Percentiles rank a stretch among this genome's conserved stretches.
Conservation (phyloP, 2,888 invertebrate species). For the Cephus sareptanus region DNA sequence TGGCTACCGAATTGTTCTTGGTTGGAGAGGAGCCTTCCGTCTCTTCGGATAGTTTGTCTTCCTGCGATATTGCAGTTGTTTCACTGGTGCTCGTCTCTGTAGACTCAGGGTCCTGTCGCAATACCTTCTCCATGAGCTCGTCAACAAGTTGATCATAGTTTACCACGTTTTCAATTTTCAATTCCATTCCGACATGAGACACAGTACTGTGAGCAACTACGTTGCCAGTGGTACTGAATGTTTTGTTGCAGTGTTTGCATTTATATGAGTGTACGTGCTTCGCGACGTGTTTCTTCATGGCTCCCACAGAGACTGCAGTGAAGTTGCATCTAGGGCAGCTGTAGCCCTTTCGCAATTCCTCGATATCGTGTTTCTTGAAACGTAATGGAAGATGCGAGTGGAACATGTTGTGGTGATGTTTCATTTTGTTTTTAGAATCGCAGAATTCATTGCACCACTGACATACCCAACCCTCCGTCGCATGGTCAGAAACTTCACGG, state of each 20-base stretch:
- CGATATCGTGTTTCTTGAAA: conserved; percentile 38
- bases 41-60: conserved; percentile 2
- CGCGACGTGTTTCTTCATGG: conserved; percentile 63
- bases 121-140: conserved; percentile 38
- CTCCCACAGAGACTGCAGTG: conserved; percentile 44
- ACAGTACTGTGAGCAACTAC: conserved; percentile 52
- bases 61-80: too few species aligned
- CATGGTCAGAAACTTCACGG: conserved; percentile 32
- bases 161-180: conserved; percentile 45
- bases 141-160: conserved; percentile 41
- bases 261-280: conserved; percentile 64
- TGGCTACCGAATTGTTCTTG: conserved; percentile 51
- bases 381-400: conserved; percentile 60
- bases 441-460: conserved; percentile 59
- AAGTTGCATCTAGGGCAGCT: conserved; percentile 64
- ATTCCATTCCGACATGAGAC: conserved; percentile 52
- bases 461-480: conserved; percentile 49
- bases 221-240: conserved; percentile 49
- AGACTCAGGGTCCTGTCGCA: not conserved
- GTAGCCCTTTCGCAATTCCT: conserved; percentile 44
- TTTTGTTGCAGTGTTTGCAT: conserved; percentile 63
- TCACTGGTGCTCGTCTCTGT: conserved; percentile 1
- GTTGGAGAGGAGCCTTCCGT: conserved; percentile 16
- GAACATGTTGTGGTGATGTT: conserved; percentile 59
- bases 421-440: conserved; percentile 50